These are phyloP conservation scores for Lordiphosa andalusiaca DNA, from an alignment of 2,888 invertebrate genomes.

Conservation along the genomic window DNA sequence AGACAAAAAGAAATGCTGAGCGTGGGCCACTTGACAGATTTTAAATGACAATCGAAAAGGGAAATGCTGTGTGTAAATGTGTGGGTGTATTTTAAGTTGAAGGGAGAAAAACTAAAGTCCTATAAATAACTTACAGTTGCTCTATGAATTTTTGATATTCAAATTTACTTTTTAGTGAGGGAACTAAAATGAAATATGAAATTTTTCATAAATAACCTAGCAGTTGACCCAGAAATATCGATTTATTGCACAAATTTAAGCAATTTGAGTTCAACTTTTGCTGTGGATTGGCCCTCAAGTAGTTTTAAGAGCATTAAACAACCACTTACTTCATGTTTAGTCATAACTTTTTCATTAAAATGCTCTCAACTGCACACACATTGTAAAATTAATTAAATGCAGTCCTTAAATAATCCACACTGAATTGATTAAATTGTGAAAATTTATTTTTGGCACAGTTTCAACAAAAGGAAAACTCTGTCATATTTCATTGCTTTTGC, in stretches of 20 bases:
- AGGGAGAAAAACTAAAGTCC: too few relatives aligned
- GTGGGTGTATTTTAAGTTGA: too few relatives aligned
- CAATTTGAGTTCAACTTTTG: too few relatives aligned
- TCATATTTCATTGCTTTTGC: conserved; percentile 58
- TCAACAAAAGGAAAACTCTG: conserved; percentile 30
- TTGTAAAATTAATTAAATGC: conserved; percentile 54
- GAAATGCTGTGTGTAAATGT: background rate
- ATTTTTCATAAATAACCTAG: too few relatives aligned
- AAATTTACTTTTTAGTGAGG: too few relatives aligned
- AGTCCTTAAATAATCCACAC: conserved; percentile 38
- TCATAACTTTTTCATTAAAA: background rate
- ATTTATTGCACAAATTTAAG: too few relatives aligned
- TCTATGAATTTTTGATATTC: too few relatives aligned
- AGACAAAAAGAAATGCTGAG: conserved; percentile 9
- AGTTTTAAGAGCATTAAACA: conserved; percentile 3
- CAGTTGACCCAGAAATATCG: too few relatives aligned
- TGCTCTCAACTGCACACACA: background rate
- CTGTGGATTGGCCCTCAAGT: background rate
- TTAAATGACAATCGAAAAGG: conserved; percentile 14
- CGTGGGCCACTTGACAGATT: conserved; percentile 29
- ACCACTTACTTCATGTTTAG: background rate
- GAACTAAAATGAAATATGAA: too few relatives aligned
- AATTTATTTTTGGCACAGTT: conserved; percentile 9
- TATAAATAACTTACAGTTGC: too few relatives aligned
- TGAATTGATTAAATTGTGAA: background rate